Percentiles rank a stretch among this genome's conserved stretches.
Evolutionary conservation across 2,113 vertebrate genomes (phyloP).

Genomic region (Monopterus albus): DNA sequence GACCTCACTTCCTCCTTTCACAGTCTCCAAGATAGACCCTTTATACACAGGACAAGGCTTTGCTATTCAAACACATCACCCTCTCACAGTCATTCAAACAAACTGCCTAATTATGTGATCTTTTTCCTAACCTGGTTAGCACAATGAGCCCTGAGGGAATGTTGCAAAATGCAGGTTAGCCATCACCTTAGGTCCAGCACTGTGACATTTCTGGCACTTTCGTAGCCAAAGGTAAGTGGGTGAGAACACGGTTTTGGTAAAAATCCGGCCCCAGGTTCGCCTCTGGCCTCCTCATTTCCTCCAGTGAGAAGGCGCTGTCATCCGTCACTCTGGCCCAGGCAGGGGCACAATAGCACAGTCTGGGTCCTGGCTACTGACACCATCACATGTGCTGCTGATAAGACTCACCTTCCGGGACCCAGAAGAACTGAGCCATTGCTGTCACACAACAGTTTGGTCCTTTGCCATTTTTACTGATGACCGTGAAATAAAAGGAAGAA

Average conservation of each 20-base stretch:
- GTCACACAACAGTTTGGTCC: slow-evolving; percentile 70
- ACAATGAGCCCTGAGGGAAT: slow-evolving; percentile 35
- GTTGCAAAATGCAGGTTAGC: slow-evolving; percentile 1
- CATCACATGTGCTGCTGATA: slow-evolving; percentile 82
- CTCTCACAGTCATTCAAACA: slow-evolving; percentile 46
- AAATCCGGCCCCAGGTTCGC: slow-evolving; percentile 63
- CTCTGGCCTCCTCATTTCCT: slow-evolving; percentile 81
- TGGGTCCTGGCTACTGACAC: slow-evolving; percentile 78
- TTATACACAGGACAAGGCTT: slow-evolving; percentile 44
- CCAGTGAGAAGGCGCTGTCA: slow-evolving; percentile 77
- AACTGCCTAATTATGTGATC: slow-evolving; percentile 17
- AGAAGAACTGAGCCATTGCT: slow-evolving; percentile 64
- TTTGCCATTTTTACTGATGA: slow-evolving; percentile 57
- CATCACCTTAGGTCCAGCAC: not conserved
- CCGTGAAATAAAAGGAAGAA: slow-evolving; percentile 54
- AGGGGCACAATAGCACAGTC: slow-evolving; percentile 81
- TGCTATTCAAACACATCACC: slow-evolving; percentile 22
- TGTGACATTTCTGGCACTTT: slow-evolving; percentile 30
- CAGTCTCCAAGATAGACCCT: slow-evolving; percentile 49
- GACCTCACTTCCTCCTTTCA: slow-evolving; percentile 79
- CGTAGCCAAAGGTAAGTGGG: slow-evolving; percentile 27
- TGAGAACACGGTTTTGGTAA: slow-evolving; percentile 53
- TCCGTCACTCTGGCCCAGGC: slow-evolving; percentile 82
- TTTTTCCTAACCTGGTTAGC: slow-evolving; percentile 34
- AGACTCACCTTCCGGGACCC: slow-evolving; percentile 82